Percentiles rank a stretch among this genome's conserved stretches.
Evolutionary conservation across 2,888 invertebrate species (phyloP).

Genomic region (Leucozona laternaria): DNA sequence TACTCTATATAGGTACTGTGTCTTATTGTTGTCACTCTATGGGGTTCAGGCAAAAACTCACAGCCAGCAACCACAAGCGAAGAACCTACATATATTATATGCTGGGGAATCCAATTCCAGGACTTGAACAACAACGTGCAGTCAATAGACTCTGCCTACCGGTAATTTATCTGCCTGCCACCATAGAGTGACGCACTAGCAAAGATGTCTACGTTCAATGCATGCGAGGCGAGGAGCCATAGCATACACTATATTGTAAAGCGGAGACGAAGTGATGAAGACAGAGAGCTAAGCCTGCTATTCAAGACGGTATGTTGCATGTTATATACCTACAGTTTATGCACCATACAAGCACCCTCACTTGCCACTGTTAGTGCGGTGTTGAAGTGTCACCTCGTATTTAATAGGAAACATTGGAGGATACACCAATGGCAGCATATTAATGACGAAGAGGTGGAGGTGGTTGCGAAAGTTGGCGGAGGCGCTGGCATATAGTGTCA

Average conservation of each 20-base stretch:
- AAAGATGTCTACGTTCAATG: constrained; percentile 50
- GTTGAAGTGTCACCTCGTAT: constrained; percentile 52
- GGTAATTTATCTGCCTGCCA: constrained; percentile 69
- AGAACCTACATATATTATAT: constrained; percentile 10
- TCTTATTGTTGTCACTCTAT: constrained; percentile 49
- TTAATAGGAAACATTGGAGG: constrained; percentile 51
- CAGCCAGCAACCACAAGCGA: constrained; percentile 27
- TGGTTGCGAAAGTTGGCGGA: neutral
- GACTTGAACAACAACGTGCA: constrained; percentile 36
- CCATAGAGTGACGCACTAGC: constrained; percentile 20
- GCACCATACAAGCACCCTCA: constrained; percentile 34
- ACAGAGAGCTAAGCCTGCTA: constrained; percentile 13
- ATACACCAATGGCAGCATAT: constrained; percentile 41
- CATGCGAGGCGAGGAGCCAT: constrained; percentile 41
- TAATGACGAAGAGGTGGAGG: constrained; percentile 21
- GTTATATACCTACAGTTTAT: constrained; percentile 8
- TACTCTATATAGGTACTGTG: neutral
- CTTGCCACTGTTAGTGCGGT: constrained; percentile 8
- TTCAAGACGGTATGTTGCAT: constrained; percentile 10
- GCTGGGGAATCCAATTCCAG: constrained; percentile 41
- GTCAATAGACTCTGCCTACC: constrained; percentile 64
- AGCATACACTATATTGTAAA: neutral
- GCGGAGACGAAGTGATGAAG: neutral
- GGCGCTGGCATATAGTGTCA: constrained; percentile 56
- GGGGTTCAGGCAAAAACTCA: neutral